Evolutionary conservation across 1,140 invertebrate genomes (phyloP).

Genomic region (Sarcophaga peregrina): DNA sequence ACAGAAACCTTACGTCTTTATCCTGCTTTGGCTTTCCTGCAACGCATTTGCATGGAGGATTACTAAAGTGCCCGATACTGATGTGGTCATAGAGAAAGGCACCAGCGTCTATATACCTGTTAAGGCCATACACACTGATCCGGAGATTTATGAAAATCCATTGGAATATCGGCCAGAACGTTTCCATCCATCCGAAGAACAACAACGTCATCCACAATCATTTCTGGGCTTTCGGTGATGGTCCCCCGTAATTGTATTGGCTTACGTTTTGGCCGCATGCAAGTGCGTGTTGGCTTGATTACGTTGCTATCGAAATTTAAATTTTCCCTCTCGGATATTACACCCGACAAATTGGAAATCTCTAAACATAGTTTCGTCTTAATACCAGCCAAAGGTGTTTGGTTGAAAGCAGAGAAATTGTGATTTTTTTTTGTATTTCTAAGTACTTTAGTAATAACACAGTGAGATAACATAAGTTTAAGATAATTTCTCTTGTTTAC

Average conservation of each 20-base stretch:
- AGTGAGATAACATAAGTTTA: too few relatives aligned
- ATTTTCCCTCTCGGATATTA: slow-evolving; percentile 49
- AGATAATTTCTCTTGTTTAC: too few relatives aligned
- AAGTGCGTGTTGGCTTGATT: slow-evolving; percentile 61
- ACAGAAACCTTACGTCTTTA: slow-evolving; percentile 60
- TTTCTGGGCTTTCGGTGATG: slow-evolving; percentile 71
- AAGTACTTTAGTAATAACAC: too few relatives aligned
- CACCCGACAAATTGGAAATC: slow-evolving; percentile 34
- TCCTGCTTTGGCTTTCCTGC: slow-evolving; percentile 66
- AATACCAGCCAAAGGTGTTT: not conserved
- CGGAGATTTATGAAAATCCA: slow-evolving; percentile 69
- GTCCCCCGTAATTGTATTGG: slow-evolving; percentile 69
- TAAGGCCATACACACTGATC: slow-evolving; percentile 70
- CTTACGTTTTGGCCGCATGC: slow-evolving; percentile 62
- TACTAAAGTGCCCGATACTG: slow-evolving; percentile 63
- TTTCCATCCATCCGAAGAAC: slow-evolving; percentile 64
- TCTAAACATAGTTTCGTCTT: not conserved
- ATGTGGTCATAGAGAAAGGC: slow-evolving; percentile 57
- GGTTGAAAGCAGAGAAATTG: slow-evolving; percentile 25
- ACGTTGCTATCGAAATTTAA: slow-evolving; percentile 57
- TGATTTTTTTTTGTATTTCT: not conserved
- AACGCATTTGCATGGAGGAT: slow-evolving; percentile 62
- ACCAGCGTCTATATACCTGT: slow-evolving; percentile 69
- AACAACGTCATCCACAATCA: slow-evolving; percentile 63
- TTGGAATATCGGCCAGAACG: slow-evolving; percentile 71